Percentiles rank a stretch among this genome's conserved stretches.
phyloP scores from a whole-genome alignment of 2,113 vertebrate species.

The Uropsilus gracilis region DNA sequence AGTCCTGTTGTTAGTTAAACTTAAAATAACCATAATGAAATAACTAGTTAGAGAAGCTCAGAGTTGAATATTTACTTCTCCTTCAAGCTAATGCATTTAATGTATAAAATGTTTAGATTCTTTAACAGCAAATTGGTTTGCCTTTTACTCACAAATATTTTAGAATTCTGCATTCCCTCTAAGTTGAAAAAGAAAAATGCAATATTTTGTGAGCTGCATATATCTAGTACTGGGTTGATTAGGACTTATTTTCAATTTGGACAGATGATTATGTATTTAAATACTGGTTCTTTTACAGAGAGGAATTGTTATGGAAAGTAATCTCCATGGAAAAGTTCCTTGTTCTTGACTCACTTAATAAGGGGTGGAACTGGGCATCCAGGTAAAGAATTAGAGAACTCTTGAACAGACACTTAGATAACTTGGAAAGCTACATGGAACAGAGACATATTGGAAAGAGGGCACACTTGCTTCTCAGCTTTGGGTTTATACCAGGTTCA shows the following conservation, averaged over 20 bases:
- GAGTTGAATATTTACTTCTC: not conserved
- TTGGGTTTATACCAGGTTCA: too few species aligned
- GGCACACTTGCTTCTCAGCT: too few species aligned
- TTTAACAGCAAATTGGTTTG: not conserved
- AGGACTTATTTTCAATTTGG: not conserved
- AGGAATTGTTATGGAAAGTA: too few species aligned
- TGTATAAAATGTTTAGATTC: not conserved
- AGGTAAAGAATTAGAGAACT: too few species aligned
- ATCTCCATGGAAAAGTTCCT: too few species aligned
- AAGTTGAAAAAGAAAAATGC: not conserved
- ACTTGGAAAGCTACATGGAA: too few species aligned
- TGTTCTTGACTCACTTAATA: too few species aligned
- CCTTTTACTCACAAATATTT: not conserved
- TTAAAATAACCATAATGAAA: not conserved
- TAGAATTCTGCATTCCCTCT: not conserved
- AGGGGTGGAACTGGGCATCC: too few species aligned
- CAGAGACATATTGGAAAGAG: too few species aligned
- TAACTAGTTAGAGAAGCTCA: not conserved
- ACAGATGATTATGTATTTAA: not conserved
- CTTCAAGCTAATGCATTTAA: not conserved
- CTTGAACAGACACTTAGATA: too few species aligned
- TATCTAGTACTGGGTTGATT: not conserved
- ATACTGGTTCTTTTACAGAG: not conserved
- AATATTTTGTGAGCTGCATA: not conserved
- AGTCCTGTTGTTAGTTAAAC: not conserved